Percentiles rank a stretch among this genome's conserved stretches.
Evolutionary conservation across 2,888 invertebrate species (phyloP).

Genomic region (Chesias legatella): DNA sequence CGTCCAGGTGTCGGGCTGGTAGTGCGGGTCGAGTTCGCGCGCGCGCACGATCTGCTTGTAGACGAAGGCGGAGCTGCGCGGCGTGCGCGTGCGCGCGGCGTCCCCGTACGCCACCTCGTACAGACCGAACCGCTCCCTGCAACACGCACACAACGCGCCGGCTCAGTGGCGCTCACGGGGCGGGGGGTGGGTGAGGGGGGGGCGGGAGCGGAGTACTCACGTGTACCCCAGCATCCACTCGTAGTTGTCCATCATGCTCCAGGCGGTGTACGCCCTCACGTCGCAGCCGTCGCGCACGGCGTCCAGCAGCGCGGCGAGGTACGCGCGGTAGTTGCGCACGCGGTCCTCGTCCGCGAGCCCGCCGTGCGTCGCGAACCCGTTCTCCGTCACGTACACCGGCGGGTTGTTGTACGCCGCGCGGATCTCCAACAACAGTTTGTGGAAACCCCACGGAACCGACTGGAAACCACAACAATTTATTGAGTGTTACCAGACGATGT

Average conservation of each 20-base stretch:
- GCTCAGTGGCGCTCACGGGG: no score
- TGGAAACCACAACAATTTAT: no score
- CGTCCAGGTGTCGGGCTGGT: constrained; percentile 39
- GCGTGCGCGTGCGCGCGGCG: constrained; percentile 78
- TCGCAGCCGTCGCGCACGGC: constrained; percentile 71
- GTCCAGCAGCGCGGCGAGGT: constrained; percentile 65
- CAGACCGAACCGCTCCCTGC: constrained; percentile 77
- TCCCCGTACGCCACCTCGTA: constrained; percentile 84
- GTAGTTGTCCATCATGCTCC: constrained; percentile 84
- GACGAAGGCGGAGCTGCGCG: constrained; percentile 82
- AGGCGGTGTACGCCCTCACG: constrained; percentile 76
- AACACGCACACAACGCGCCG: no score
- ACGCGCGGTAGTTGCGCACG: constrained; percentile 58
- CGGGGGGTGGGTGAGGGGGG: no score
- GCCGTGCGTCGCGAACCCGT: constrained; percentile 77
- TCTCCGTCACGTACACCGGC: constrained; percentile 80
- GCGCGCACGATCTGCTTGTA: constrained; percentile 65
- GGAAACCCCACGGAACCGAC: constrained; percentile 82
- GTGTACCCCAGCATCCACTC: constrained; percentile 82
- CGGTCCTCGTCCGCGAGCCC: constrained; percentile 70
- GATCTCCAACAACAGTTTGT: constrained; percentile 75
- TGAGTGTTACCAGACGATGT: no score
- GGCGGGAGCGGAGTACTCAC: no score
- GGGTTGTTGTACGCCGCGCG: constrained; percentile 76
- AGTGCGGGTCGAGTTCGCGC: constrained; percentile 47